Base-by-base conservation (phyloP, 1,140 invertebrate genomes). In the Temnothorax curvispinosus region DNA sequence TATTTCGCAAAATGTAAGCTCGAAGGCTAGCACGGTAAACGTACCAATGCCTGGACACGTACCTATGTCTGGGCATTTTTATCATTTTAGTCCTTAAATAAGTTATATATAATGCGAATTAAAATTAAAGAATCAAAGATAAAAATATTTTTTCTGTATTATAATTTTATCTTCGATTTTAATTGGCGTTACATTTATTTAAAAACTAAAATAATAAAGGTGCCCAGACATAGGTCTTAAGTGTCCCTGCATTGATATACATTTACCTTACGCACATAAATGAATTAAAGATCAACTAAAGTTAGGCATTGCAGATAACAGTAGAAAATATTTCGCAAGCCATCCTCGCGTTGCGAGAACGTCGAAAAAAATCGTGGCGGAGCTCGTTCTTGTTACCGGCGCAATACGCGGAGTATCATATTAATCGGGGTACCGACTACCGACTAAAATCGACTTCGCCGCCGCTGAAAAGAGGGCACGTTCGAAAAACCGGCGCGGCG, bases 401-500 rank as follows among this genome's bases (percentile, higher is more conserved):
- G 9, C n/a, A 74, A 32, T 11, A 27, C 27, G 21, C 65, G 21
- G n/a, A 69, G 11, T 54, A 6, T 15, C 18, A 54, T 2, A 6
- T 15, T 32, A 65, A 65, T 47, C 11, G 27, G 13, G 18, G 8
- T 7, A 64, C 18, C 18, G n/a, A 27, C 56, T 41, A 27, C 27
- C 27, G 27, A 27, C 27, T 21, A 27, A 67, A 44, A 69, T 86
- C n/a, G 44, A 35, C 21, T 56, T 56, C 3, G 32, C 15, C 44
- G 32, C 7, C 38, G 11, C 9, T 38, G 60, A 18, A 60, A 44
- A 47, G 18, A 44, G 76, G 56, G 44, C 38, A 56, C 60, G 47
- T 62, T 62, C 54, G 87, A 78, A 64, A 62, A 47, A 50, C 47
- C 47, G 47, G 47, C 47, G 47, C 11, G 38, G 35, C 32, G 8